Evolutionary conservation across 2,888 invertebrate species (phyloP), one percentile per base, ranked within the genome.

Genomic region (Calliphora vomitoria): DNA sequence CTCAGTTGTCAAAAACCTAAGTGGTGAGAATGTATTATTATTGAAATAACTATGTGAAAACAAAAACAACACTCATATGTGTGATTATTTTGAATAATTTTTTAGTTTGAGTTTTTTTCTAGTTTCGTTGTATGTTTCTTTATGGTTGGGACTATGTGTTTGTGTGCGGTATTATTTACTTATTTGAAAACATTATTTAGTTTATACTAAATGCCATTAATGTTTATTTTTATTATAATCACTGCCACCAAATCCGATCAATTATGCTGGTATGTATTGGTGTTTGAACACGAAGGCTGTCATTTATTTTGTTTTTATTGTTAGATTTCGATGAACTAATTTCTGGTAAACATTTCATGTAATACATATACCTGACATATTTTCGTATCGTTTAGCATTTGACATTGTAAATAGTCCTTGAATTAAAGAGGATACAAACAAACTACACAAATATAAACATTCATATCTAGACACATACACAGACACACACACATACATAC

Each of bases 331-430:
- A 15, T 44, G 41, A 74, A 81, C 80, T 38, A 50, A 13, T 60
- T 71, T 71, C 38, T 64, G 60, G 62, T 71, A 71, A 81, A 80
- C 11, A 72, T 53, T 55, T 81, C 25, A 66, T 66, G 20, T 66
- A 74, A 74, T 31, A 35, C 13, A 44, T 4, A 55, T 47, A 74
- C 74, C 66, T 82, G 58, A 20, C 55, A 66, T 66, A 58, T 55
- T 58, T 69, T 62, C 11, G 44, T 69, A 85, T 69, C 62, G 62
- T 44, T 81, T 85, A 71, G 69, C 81, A 55, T 69, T 85, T 81
- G 81, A 81, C 85, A 85, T 85, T 85, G 81, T 58, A 76, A 81
- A 85, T 76, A 76, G 85, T 71, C 69, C 85, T 76, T 85, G 81
- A 85, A 55, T 76, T 81, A 71, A 38, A 60, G 41, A 47, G 55